Percentiles rank a stretch among this genome's conserved stretches.
Evolutionary conservation across 2,888 invertebrate genomes (phyloP).

Genomic region (Nemotelus nigrinus): DNA sequence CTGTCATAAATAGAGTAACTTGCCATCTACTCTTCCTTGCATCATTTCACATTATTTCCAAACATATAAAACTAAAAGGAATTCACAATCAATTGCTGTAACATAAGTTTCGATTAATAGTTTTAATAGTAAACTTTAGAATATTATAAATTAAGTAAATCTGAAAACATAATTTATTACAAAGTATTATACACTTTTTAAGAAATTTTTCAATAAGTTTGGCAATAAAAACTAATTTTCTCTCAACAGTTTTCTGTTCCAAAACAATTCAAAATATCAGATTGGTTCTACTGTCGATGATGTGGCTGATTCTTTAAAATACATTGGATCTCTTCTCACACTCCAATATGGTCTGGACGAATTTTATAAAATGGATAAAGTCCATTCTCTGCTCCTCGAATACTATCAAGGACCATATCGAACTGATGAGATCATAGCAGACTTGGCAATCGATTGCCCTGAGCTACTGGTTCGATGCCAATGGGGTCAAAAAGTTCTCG

Average conservation of each 20-base stretch:
- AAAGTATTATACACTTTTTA: no score
- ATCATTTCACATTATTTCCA: no score
- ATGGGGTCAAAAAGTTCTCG: constrained; percentile 55
- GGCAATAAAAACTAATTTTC: not conserved
- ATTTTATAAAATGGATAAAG: constrained; percentile 52
- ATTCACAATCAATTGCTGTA: no score
- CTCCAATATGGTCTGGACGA: constrained; percentile 54
- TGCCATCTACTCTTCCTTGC: no score
- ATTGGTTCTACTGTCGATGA: constrained; percentile 51
- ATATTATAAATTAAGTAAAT: no score
- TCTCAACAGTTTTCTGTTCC: constrained; percentile 35
- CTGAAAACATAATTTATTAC: no score
- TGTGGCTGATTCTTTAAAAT: constrained; percentile 56
- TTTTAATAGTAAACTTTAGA: no score
- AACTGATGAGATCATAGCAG: constrained; percentile 56
- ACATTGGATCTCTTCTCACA: constrained; percentile 57
- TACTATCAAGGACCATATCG: constrained; percentile 59
- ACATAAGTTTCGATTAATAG: no score
- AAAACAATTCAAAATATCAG: constrained; percentile 25
- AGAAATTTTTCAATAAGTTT: no score
- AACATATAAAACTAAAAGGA: no score
- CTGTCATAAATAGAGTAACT: no score
- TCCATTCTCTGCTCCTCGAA: constrained; percentile 57
- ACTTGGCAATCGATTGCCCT: constrained; percentile 58
- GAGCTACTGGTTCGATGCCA: constrained; percentile 57